Evolutionary conservation across 2,113 vertebrate species (phyloP).

Genomic region (Rana temporaria): DNA sequence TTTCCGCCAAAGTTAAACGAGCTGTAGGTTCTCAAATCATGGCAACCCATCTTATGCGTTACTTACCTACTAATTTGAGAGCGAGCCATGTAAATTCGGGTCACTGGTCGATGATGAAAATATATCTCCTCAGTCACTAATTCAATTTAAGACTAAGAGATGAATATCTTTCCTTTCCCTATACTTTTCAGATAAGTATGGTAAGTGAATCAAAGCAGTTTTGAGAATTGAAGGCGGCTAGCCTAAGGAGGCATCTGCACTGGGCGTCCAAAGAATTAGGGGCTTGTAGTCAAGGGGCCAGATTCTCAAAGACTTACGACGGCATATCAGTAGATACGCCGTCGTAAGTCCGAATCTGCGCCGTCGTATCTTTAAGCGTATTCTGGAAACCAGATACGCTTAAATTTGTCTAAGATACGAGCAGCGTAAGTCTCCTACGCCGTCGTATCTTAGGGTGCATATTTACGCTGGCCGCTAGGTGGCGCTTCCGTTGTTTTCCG

Average conservation of each 20-base stretch:
- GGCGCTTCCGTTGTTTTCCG: no score
- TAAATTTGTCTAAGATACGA: no score
- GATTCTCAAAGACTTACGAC: no score
- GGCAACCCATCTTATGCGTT: constrained; percentile 4
- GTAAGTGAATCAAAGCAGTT: background rate
- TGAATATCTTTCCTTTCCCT: background rate
- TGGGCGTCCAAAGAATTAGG: no score
- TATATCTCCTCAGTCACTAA: background rate
- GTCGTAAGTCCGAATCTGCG: no score
- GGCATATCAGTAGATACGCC: no score
- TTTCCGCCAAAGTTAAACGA: constrained; percentile 9
- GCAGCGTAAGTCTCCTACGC: no score
- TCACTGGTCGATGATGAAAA: constrained; percentile 10
- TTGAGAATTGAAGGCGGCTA: background rate
- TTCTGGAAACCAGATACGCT: no score
- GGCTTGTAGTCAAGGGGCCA: no score
- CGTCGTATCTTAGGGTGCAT: no score
- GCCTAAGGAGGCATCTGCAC: background rate
- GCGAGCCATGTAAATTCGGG: background rate
- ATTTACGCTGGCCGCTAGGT: no score
- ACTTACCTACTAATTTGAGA: constrained; percentile 29
- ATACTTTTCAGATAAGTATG: background rate
- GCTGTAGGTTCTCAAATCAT: background rate
- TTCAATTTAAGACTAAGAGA: background rate
- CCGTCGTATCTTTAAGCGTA: no score